phyloP scores from a whole-genome alignment of 2,797 vertebrate species.

The Thaleichthys pacificus region DNA sequence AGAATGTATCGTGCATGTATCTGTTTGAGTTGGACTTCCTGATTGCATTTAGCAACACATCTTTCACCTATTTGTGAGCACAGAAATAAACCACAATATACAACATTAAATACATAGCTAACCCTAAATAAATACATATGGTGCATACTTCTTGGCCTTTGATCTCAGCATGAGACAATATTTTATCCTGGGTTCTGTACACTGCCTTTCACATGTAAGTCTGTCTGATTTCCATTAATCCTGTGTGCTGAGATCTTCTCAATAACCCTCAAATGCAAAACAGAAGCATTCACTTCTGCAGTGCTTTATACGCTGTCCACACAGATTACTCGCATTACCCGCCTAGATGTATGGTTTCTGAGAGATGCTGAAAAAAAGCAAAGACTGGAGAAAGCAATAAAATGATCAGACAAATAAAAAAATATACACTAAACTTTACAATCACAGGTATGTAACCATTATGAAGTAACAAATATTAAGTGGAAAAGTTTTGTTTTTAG shows the following conservation, averaged over 20 bases:
- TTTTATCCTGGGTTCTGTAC: not conserved
- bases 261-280: constrained; percentile 38
- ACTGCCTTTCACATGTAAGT: constrained; percentile 8
- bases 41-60: not conserved
- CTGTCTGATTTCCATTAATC: constrained; percentile 38
- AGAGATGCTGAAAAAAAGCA: constrained; percentile 29
- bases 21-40: not conserved
- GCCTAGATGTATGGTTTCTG: not conserved
- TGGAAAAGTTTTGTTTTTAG: no score
- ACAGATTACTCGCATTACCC: constrained; percentile 12
- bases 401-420: not conserved
- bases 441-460: not conserved
- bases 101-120: not conserved
- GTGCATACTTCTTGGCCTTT: constrained; percentile 7
- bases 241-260: constrained; percentile 34
- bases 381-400: constrained; percentile 23
- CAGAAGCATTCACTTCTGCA: constrained; percentile 21
- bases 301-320: constrained; percentile 18
- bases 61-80: not conserved
- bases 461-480: not conserved
- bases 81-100: not conserved
- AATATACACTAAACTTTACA: not conserved
- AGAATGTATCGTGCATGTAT: constrained; percentile 3
- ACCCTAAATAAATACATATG: not conserved
- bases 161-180: constrained; percentile 1